Conservation (phyloP, 2,797 vertebrate genomes). For the Octomys mimax region DNA sequence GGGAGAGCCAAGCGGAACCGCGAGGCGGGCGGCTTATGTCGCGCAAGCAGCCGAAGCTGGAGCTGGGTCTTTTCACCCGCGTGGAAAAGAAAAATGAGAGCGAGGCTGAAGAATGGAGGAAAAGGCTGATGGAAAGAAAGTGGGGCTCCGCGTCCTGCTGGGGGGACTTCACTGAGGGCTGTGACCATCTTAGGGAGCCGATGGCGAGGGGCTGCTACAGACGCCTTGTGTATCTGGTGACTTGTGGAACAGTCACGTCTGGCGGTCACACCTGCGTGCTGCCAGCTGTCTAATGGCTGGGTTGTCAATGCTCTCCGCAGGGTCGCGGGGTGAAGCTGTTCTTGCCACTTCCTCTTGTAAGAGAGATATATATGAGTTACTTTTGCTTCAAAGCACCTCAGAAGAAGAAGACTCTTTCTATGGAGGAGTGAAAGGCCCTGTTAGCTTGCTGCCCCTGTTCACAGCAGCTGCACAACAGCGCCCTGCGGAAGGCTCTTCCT, state of each 20-base stretch:
- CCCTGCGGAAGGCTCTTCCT: background rate
- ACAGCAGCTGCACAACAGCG: background rate
- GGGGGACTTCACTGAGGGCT: background rate
- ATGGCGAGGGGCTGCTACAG: background rate
- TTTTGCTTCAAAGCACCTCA: constrained; percentile 9
- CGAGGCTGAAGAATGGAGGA: background rate
- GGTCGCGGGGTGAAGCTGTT: background rate
- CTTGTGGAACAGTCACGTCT: background rate
- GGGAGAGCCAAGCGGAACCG: background rate
- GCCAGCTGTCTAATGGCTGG: background rate
- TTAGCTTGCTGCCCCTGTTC: background rate
- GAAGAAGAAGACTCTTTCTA: background rate
- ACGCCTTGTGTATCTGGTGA: background rate
- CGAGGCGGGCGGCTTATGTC: background rate
- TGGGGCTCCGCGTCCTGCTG: background rate
- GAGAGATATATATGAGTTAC: too few relatives aligned
- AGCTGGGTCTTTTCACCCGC: background rate
- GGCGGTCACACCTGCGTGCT: background rate
- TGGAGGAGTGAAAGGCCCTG: background rate
- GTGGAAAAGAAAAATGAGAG: background rate
- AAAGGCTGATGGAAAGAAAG: background rate
- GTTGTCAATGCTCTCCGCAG: background rate
- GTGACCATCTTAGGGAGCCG: background rate
- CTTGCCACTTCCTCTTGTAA: background rate
- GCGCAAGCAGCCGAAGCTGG: background rate